These are phyloP conservation scores for Netelia virgata DNA, from an alignment of 2,888 invertebrate species.

Conservation along the genomic window DNA sequence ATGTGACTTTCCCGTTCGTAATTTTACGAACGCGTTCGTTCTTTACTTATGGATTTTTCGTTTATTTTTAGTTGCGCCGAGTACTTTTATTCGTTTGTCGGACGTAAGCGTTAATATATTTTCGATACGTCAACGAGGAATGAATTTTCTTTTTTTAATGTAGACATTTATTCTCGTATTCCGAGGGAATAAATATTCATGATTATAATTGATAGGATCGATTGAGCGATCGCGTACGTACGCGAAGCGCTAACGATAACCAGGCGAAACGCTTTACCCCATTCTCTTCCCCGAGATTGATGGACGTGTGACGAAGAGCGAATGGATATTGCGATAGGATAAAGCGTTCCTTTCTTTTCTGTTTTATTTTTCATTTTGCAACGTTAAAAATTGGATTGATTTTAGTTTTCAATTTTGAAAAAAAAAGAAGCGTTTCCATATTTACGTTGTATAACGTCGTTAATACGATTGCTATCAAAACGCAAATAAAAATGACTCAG, in stretches of 20 bases:
- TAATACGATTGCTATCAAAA: neutral
- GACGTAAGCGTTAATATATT: too few relatives aligned
- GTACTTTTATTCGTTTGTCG: too few relatives aligned
- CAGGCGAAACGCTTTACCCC: neutral
- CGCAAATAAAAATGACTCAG: constrained; percentile 68
- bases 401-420: neutral
- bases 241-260: neutral
- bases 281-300: neutral
- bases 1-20: too few relatives aligned
- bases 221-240: neutral
- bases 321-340: neutral
- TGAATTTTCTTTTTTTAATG: neutral
- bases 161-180: neutral
- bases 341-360: neutral
- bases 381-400: neutral
- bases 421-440: neutral
- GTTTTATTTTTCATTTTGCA: neutral
- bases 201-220: constrained; percentile 18
- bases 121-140: neutral
- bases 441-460: neutral
- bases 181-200: neutral
- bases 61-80: too few relatives aligned
- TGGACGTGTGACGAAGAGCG: neutral
- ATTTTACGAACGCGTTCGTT: too few relatives aligned
- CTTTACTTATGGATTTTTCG: too few relatives aligned